Base-by-base conservation (phyloP, 1,140 invertebrate genomes). In the Marisa cornuarietis region DNA sequence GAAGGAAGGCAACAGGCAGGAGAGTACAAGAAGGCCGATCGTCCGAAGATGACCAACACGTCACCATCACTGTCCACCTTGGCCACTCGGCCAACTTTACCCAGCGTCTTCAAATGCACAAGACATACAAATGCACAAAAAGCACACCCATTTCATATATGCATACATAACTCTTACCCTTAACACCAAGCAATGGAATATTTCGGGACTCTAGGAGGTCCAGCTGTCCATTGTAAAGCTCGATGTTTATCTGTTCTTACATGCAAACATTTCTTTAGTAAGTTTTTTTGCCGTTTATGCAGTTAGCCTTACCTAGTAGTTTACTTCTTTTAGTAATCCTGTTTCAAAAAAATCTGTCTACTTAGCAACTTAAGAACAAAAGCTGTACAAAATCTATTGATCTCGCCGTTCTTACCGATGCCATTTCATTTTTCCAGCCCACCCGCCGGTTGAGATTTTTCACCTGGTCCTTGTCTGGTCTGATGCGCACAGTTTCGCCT, bases 401-500 rank as follows among this genome's bases (percentile, higher is more conserved):
- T 9, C 0, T 71, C 9, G 51, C 18, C 22, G 6, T 31, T 89
- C 91, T 92, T 92, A 96, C 95, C 88, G 92, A 93, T 91, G 93
- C 93, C 95, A 96, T 96, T 3, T 94, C 92, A 81, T 95, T 94
- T 76, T 95, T 95, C 95, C 95, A 97, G 89, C 96, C 96, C 4
- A 96, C 96, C 14, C 94, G 94, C 86, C 94, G 93, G 88, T 97
- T 96, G 83, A 95, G 92, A 84, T 95, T 93, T 85, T 94, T 94
- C 4, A 96, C 94, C 84, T 93, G 93, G 31, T 92, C 90, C 26
- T 92, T 90, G 89, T 96, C 95, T 76, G 93, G 93, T 82, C 95
- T 94, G 24, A 96, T 93, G 83, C 93, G 93, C 22, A 97, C 95
- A 71, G 95, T 91, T 90, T 96, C 95, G 18, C 83, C 84, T 42